phyloP scores from a whole-genome alignment of 2,113 vertebrate genomes.

The Nycticryphes semicollaris region DNA sequence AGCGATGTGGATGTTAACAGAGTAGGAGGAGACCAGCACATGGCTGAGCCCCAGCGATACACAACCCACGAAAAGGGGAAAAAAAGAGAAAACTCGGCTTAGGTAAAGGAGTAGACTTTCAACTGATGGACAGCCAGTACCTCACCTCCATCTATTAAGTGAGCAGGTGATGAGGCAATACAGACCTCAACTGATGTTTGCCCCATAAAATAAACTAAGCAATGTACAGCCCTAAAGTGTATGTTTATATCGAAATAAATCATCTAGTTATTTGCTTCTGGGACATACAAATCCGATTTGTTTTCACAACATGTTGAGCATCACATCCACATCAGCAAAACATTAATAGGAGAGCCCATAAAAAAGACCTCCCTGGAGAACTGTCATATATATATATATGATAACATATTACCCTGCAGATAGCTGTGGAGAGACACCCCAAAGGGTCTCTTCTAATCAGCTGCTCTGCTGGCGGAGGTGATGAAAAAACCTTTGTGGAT shows the following conservation, averaged over 20 bases:
- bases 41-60: neutral
- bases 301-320: constrained; percentile 9
- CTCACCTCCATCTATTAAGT: neutral
- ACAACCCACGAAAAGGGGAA: neutral
- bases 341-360: neutral
- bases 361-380: neutral
- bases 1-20: neutral
- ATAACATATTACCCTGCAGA: neutral
- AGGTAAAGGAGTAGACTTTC: neutral
- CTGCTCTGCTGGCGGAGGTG: neutral
- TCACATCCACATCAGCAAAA: neutral
- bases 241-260: neutral
- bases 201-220: neutral
- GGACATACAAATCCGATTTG: neutral
- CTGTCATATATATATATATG: no score
- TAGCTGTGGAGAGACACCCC: neutral
- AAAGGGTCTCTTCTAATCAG: neutral
- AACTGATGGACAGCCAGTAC: neutral
- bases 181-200: neutral
- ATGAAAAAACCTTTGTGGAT: neutral
- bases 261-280: neutral
- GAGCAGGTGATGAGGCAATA: neutral
- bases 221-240: neutral
- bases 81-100: neutral
- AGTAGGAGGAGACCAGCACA: neutral